Evolutionary conservation across 2,888 invertebrate genomes (phyloP), one percentile per base, ranked within the genome.

Genomic region (Zaprionus obscuricornis): DNA sequence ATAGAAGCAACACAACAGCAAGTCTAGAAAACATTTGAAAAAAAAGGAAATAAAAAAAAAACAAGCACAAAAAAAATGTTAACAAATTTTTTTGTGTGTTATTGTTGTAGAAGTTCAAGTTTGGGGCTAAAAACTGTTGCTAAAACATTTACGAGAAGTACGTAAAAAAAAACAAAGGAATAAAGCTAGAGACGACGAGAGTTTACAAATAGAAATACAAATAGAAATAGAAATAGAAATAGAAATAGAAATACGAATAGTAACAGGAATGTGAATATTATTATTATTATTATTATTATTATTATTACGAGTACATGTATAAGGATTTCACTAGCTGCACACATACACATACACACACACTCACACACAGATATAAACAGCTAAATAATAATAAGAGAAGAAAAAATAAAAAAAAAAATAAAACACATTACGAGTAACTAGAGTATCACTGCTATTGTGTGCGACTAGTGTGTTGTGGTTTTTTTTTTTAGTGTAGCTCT

Each of bases 361-460:
- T n/a, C n/a, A n/a, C n/a, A n/a, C n/a, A n/a, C n/a, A n/a, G n/a
- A n/a, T n/a, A n/a, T n/a, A n/a, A n/a, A n/a, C n/a, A n/a, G n/a
- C n/a, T n/a, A n/a, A n/a, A n/a, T n/a, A n/a, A n/a, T n/a, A n/a
- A n/a, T n/a, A n/a, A n/a, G n/a, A n/a, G n/a, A n/a, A n/a, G n/a
- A n/a, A n/a, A n/a, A n/a, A n/a, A n/a, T n/a, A n/a, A n/a, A n/a
- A n/a, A n/a, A n/a, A 50, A 43, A 47, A 39, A 59, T 71, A 71
- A 54, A 47, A n/a, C 56, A 50, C 42, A 63, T 68, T 66, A 68
- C 69, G 43, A 56, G 34, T 69, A 51, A 64, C 57, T 52, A 52
- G n/a, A n/a, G 39, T 36, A 57, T 49, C 42, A 39, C 47, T 37
- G 46, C 50, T 47, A 46, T 20, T 62, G 66, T 47, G 36, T 13